phyloP scores from a whole-genome alignment of 1,140 invertebrate species.

The Zophobas atratus region DNA sequence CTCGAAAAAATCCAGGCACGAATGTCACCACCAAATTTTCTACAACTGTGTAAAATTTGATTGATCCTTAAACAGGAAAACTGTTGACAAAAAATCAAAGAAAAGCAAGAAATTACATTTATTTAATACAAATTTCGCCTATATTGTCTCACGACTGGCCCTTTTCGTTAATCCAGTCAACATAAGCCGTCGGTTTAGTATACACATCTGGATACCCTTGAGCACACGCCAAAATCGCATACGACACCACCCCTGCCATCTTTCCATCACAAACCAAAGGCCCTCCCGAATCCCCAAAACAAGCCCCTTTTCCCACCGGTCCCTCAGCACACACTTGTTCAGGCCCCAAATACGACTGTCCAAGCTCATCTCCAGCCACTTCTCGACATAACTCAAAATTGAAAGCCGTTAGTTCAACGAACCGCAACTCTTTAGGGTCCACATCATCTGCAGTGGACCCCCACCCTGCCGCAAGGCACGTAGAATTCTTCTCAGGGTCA shows the following conservation, averaged over 20 bases:
- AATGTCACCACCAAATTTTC: too few relatives aligned
- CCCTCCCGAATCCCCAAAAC: conserved; percentile 65
- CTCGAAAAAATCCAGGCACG: too few relatives aligned
- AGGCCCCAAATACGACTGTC: background rate
- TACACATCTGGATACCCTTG: background rate
- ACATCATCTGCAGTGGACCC: background rate
- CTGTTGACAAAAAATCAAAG: too few relatives aligned
- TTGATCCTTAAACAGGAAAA: too few relatives aligned
- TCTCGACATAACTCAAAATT: background rate
- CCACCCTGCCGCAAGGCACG: background rate
- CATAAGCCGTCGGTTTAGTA: background rate
- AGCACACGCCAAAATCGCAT: conserved; percentile 53
- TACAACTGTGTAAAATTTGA: too few relatives aligned
- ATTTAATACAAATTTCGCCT: too few relatives aligned
- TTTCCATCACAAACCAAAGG: conserved; percentile 54
- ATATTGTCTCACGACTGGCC: background rate
- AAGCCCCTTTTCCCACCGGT: conserved; percentile 73
- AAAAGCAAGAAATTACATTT: too few relatives aligned
- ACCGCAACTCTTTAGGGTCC: background rate
- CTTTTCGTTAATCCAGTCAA: background rate
- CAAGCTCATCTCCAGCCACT: background rate
- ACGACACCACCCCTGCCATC: conserved; percentile 68
- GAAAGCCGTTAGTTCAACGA: conserved; percentile 3
- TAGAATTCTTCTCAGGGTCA: background rate
- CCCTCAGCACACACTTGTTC: conserved; percentile 73